Conservation (phyloP, 2,113 vertebrate species). For the Picathartes gymnocephalus region DNA sequence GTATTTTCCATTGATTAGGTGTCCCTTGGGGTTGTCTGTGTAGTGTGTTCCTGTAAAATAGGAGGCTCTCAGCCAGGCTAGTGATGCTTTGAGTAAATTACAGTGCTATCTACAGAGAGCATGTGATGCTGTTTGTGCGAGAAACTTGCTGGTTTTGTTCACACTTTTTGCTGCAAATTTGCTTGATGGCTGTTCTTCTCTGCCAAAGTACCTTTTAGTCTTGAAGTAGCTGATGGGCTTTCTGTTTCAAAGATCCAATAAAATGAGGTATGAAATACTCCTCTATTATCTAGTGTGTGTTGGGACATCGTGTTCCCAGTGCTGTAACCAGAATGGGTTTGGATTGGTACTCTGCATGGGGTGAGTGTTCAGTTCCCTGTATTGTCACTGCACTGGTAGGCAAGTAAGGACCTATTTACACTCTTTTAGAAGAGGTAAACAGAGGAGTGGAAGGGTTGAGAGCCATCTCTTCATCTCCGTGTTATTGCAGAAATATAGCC, state of each 20-base stretch:
- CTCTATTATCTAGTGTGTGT: neutral
- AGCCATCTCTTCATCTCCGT: neutral
- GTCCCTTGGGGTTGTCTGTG: neutral
- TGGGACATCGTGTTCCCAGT: neutral
- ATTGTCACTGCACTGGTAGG: neutral
- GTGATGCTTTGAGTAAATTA: neutral
- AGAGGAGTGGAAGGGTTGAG: neutral
- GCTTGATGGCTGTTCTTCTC: neutral
- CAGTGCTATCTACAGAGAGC: neutral
- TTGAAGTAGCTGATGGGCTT: conserved; percentile 1
- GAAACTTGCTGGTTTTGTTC: neutral
- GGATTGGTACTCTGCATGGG: neutral
- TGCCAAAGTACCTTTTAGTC: neutral
- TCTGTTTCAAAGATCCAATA: conserved; percentile 8
- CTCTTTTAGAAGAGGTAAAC: neutral
- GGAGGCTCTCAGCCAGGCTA: neutral
- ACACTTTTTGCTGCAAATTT: neutral
- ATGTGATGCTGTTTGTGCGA: neutral
- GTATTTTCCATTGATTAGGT: neutral
- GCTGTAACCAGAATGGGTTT: neutral
- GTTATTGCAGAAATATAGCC: neutral
- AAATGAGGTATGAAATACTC: neutral
- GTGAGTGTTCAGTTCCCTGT: neutral
- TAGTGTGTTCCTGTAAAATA: neutral
- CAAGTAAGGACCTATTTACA: neutral